phyloP scores from a whole-genome alignment of 2,797 vertebrate species.

The Diglossa cyanea region DNA sequence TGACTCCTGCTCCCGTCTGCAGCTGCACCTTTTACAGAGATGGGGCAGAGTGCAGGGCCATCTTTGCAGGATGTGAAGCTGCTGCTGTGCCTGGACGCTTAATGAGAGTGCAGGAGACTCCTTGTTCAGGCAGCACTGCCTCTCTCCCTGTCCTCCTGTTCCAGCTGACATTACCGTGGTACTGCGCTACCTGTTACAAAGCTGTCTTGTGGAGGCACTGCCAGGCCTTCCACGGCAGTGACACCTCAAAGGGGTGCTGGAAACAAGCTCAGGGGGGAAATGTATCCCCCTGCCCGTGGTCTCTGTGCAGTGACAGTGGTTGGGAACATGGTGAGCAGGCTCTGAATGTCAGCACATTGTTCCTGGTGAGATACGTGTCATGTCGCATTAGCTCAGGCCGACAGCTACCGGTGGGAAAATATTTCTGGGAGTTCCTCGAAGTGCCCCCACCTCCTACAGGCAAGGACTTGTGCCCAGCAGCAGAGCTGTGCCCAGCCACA shows the following conservation, averaged over 20 bases:
- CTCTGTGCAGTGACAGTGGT: neutral
- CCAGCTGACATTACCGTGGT: neutral
- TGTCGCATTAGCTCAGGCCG: slow-evolving; percentile 51
- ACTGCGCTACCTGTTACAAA: neutral
- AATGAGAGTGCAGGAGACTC: neutral
- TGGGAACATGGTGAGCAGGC: slow-evolving; percentile 17
- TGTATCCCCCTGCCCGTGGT: neutral
- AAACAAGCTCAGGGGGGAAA: neutral
- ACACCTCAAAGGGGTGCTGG: neutral
- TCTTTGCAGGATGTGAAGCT: neutral
- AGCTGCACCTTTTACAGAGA: neutral
- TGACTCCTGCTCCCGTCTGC: neutral
- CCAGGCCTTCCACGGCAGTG: neutral
- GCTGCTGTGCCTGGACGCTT: rapidly evolving
- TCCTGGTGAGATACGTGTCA: neutral
- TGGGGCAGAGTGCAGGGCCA: neutral
- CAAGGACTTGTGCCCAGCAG: slow-evolving; percentile 25
- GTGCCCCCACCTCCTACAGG: slow-evolving; percentile 34
- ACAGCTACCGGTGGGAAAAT: slow-evolving; percentile 50
- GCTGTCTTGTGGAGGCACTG: neutral
- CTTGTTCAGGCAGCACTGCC: neutral
- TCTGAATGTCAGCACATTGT: slow-evolving; percentile 46
- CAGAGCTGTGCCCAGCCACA: neutral
- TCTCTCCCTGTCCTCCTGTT: neutral
- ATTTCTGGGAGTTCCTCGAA: neutral